Evolutionary conservation across 2,888 invertebrate genomes (phyloP).

Genomic region (Agrochola circellaris): DNA sequence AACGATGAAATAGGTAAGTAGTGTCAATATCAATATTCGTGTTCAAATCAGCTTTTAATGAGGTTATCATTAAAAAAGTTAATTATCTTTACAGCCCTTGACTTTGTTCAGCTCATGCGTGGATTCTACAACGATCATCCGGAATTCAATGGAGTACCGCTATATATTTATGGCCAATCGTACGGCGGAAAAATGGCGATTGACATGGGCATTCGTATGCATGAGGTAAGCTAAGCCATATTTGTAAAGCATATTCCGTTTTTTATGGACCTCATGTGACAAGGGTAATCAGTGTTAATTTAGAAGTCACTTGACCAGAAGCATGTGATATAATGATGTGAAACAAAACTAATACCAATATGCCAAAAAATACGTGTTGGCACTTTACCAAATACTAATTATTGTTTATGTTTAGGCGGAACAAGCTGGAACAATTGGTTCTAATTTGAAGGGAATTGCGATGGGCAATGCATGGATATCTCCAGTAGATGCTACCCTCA

Average conservation of each 20-base stretch:
- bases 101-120: conserved; percentile 94
- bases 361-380: neutral
- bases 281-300: conserved; percentile 1
- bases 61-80: neutral
- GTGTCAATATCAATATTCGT: neutral
- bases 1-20: conserved; percentile 85
- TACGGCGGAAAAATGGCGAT: conserved; percentile 98
- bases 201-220: conserved; percentile 93
- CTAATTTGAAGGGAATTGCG: conserved; percentile 94
- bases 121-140: conserved; percentile 92
- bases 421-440: conserved; percentile 90
- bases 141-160: conserved; percentile 93
- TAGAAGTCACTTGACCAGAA: conserved; percentile 10
- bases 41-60: neutral
- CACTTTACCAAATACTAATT: neutral
- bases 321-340: neutral
- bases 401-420: conserved; percentile 89
- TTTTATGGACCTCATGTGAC: conserved; percentile 8
- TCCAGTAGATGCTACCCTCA: conserved; percentile 95
- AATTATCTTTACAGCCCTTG: conserved; percentile 89
- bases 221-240: conserved; percentile 83
- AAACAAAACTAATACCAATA: conserved; percentile 32
- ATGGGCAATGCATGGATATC: conserved; percentile 98
- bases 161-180: conserved; percentile 97
- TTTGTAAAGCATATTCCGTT: neutral